Evolutionary conservation across 2,888 invertebrate genomes (phyloP), one percentile per base, ranked within the genome.

Genomic region (Venusia cambrica): DNA sequence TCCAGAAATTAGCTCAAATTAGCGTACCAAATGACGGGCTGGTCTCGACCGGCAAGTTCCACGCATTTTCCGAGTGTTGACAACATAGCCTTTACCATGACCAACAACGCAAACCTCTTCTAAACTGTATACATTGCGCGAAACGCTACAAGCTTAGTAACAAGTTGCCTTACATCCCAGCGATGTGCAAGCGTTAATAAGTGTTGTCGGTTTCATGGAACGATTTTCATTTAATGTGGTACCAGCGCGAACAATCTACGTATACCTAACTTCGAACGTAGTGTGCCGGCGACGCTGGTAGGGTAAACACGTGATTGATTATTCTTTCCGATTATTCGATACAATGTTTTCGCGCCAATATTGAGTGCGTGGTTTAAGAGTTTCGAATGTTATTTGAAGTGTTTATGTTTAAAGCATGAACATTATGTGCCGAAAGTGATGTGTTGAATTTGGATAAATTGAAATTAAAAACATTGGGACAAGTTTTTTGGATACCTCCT

Each of bases 11-110:
- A 65, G 55, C 60, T 56, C 36, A 50, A 66, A 74, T 73, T 74
- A 70, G 69, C 60, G 57, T 68, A 67, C 61, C 67, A 72, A 73
- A 76, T 69, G 66, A 63, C 65, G 63, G 55, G 52, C 65, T 64
- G 55, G 52, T 53, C 51, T 11, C 48, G 51, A 51, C 45, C 48
- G 35, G 47, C 51, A 58, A 64, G 62, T 66, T 67, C 66, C 55
- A 54, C 57, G 53, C 56, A 55, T 65, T 74, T 72, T 66, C 69
- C 51, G 41, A 60, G 52, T 68, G 71, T 72, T 72, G 70, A 75
- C 72, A 70, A 64, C 48, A 63, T 48, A 44, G 44, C 38, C 15
- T 36, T 35, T 54, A 61, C 60, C 38, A 55, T 27, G 35, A 38
- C 16, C n/a, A n/a, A 44, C 45, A 42, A 2, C 21, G 1, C 2